Conservation (phyloP, 2,888 invertebrate species). For the Chouioia cunea region DNA sequence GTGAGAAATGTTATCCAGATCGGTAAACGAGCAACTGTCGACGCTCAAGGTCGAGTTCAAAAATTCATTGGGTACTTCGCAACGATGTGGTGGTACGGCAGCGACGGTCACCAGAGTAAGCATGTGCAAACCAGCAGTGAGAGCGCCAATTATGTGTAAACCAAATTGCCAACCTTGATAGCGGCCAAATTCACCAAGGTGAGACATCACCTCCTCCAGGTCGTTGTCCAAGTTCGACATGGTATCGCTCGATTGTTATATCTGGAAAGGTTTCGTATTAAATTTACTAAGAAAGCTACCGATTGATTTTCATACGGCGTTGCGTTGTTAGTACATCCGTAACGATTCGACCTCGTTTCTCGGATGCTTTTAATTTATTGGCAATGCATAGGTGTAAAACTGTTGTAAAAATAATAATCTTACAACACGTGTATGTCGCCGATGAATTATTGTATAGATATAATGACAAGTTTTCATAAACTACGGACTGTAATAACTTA, state of each 20-base stretch:
- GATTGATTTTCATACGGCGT: too few species aligned
- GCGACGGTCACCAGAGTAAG: constrained; percentile 84
- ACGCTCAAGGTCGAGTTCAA: constrained; percentile 31
- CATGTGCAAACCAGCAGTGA: constrained; percentile 88
- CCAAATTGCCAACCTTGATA: constrained; percentile 85
- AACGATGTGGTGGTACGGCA: constrained; percentile 80
- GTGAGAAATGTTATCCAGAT: constrained; percentile 61
- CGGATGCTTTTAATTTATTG: too few species aligned
- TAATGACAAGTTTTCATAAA: too few species aligned
- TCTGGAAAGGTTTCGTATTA: too few species aligned
- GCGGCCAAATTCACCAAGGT: constrained; percentile 81
- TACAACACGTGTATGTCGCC: too few species aligned
- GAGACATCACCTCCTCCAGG: constrained; percentile 62
- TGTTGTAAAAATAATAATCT: too few species aligned
- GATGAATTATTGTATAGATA: too few species aligned
- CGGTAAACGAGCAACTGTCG: constrained; percentile 75
- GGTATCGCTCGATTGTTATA: neutral
- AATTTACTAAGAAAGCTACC: too few species aligned
- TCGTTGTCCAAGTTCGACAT: constrained; percentile 59
- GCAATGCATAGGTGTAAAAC: too few species aligned
- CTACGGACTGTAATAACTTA: too few species aligned
- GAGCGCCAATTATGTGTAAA: constrained; percentile 81
- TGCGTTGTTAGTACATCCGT: too few species aligned
- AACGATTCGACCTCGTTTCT: too few species aligned
- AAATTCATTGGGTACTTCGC: constrained; percentile 4